Evolutionary conservation across 2,113 vertebrate species (phyloP).

Genomic region (Rhinolophus sinicus): DNA sequence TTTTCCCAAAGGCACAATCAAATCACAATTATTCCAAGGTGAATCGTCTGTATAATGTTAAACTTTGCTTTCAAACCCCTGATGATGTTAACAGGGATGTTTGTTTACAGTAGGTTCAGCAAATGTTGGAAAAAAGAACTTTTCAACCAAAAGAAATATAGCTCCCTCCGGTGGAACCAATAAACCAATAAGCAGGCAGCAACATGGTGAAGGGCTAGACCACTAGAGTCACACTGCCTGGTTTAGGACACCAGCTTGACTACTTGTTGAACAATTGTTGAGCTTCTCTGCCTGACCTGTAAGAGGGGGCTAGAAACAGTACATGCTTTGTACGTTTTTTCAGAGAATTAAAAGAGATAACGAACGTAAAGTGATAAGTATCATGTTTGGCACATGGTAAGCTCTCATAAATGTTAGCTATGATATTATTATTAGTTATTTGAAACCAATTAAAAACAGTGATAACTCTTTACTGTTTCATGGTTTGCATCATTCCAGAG

Average conservation of each 20-base stretch:
- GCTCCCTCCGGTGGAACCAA: not conserved
- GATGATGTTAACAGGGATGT: not conserved
- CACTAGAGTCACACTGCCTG: not conserved
- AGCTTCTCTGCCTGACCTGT: not conserved
- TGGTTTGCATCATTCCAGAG: not conserved
- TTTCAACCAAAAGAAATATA: not conserved
- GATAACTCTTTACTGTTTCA: not conserved
- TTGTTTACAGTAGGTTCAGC: not conserved
- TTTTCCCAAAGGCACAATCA: not conserved
- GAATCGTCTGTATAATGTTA: not conserved
- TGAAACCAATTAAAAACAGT: not conserved
- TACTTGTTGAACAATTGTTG: not conserved
- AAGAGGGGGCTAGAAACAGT: not conserved
- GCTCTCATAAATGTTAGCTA: not conserved
- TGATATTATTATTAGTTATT: not conserved
- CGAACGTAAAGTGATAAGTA: not conserved
- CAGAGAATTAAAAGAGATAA: not conserved
- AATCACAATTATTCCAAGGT: not conserved
- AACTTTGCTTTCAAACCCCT: not conserved
- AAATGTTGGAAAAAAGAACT: not conserved
- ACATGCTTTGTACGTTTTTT: not conserved
- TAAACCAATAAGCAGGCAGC: not conserved
- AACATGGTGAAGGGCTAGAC: not conserved
- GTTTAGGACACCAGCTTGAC: not conserved
- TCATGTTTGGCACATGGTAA: not conserved